Conservation (phyloP, 2,113 vertebrate species). For the Myiagra hebetior region DNA sequence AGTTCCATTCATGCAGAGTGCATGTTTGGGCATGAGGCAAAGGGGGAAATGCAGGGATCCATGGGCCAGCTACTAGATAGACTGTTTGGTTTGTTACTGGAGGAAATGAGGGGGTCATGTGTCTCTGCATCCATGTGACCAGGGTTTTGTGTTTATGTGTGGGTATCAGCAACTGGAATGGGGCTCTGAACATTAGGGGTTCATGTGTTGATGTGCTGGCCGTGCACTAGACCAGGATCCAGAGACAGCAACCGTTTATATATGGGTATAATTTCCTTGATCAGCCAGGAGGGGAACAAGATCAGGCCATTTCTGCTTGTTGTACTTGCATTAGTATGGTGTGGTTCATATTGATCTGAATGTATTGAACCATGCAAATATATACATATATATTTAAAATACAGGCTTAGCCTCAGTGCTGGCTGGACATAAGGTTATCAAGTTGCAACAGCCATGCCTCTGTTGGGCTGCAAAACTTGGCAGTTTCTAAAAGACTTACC, state of each 20-base stretch:
- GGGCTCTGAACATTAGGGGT: neutral
- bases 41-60: rapidly evolving
- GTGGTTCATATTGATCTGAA: neutral
- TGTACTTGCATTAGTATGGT: neutral
- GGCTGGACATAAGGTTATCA: neutral
- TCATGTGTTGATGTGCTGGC: neutral
- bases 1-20: neutral
- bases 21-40: neutral
- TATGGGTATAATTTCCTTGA: neutral
- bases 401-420: neutral
- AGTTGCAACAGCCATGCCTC: neutral
- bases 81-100: neutral
- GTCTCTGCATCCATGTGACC: neutral
- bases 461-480: neutral
- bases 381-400: neutral
- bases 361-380: neutral
- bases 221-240: neutral
- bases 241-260: rapidly evolving
- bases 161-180: neutral
- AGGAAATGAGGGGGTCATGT: neutral
- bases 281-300: neutral
- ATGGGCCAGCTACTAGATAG: neutral
- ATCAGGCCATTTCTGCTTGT: neutral
- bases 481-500: neutral
- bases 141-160: neutral